Conservation (phyloP, 2,113 vertebrate genomes). For the Mesoclemmys tuberculata region DNA sequence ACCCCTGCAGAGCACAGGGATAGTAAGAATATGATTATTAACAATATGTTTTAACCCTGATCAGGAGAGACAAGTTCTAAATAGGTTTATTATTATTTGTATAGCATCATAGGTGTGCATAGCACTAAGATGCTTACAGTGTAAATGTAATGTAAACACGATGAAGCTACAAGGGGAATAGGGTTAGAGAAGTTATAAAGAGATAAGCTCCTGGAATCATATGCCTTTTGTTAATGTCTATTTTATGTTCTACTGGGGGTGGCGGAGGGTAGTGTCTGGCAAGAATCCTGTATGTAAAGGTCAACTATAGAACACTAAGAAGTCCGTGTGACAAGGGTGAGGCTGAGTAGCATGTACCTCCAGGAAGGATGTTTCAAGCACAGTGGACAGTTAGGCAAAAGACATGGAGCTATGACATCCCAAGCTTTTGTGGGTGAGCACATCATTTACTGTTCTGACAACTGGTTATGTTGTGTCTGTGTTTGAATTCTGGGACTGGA, state of each 20-base stretch:
- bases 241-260: neutral
- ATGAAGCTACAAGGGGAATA: neutral
- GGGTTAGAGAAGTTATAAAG: neutral
- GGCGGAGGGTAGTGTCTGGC: neutral
- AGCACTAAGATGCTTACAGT: neutral
- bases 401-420: neutral
- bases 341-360: neutral
- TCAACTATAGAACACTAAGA: neutral
- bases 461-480: neutral
- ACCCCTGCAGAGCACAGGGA: too few species aligned
- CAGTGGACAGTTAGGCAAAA: neutral
- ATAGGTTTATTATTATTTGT: neutral
- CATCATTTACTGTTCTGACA: neutral
- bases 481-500: neutral
- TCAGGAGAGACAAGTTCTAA: neutral
- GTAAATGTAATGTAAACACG: conserved; percentile 6
- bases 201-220: neutral
- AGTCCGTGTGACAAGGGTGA: neutral
- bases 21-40: neutral
- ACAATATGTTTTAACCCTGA: neutral
- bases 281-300: neutral
- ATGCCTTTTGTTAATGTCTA: neutral
- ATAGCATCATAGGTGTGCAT: neutral
- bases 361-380: neutral
- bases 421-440: neutral